phyloP scores from a whole-genome alignment of 2,113 vertebrate genomes.

The Cyrtonyx montezumae region DNA sequence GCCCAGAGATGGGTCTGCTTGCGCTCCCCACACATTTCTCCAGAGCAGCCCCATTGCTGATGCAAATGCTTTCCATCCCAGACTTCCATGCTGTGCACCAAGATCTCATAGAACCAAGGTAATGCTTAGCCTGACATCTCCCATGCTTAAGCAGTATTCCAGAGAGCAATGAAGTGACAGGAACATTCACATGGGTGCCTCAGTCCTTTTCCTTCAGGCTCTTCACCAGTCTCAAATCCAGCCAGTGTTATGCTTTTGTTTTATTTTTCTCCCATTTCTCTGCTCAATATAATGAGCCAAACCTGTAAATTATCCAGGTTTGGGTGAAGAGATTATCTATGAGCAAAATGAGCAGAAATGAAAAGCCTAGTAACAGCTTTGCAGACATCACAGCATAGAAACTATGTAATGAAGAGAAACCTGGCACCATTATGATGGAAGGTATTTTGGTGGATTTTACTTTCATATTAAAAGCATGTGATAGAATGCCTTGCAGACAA shows the following conservation, averaged over 20 bases:
- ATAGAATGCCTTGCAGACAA: conserved; percentile 12
- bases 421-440: background rate
- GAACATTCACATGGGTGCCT: accelerated
- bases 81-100: background rate
- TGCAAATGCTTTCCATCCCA: background rate
- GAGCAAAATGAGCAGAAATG: background rate
- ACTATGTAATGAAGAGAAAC: background rate
- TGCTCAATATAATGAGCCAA: background rate
- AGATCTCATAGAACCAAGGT: background rate
- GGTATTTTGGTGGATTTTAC: background rate
- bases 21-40: accelerated
- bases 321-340: background rate
- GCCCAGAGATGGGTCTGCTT: background rate
- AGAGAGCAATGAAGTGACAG: background rate
- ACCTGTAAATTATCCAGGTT: background rate
- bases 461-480: background rate
- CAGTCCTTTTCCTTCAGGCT: background rate
- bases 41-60: background rate
- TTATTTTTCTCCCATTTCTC: background rate
- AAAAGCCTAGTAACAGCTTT: background rate
- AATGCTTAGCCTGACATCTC: background rate
- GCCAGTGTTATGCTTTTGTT: accelerated
- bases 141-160: background rate
- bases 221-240: background rate
- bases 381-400: background rate